Evolutionary conservation across 2,888 invertebrate genomes (phyloP), one percentile per base, ranked within the genome.

Genomic region (Geophilus truncorum): DNA sequence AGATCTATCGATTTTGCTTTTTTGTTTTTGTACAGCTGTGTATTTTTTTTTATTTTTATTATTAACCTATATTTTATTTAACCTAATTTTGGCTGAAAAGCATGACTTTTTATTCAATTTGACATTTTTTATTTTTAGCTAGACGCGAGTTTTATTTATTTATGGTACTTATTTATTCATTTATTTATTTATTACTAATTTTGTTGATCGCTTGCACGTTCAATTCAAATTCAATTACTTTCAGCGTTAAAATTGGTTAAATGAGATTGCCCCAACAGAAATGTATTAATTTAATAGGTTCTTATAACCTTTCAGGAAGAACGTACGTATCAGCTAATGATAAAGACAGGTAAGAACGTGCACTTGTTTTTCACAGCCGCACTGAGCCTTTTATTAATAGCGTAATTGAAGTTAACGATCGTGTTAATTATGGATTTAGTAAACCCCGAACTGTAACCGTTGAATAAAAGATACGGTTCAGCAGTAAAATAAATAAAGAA

Each of bases 221-320:
- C 28, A 15, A 21, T 15, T 32, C 77, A 30, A 25, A 77, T 77
- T 70, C 77, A 77, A 28, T 78, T 28, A 40, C 18, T 78, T 78
- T 78, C 78, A 78, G 78, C 78, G 12, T 25, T 77, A 77, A 21
- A 77, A 77, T 30, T 28, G 32, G 25, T 12, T 21, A 77, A 25
- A 32, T 78, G 78, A 30, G 30, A 28, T 78, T 40, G 23, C 78
- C 78, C 78, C 78, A 78, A 78, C 78, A 40, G 78, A 78, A 78
- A 78, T 34, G 78, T 78, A 78, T 78, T 78, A 78, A 78, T 78
- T 78, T 78, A 78, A 78, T 78, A 78, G 78, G 78, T 78, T 78
- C 78, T 78, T 78, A 78, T 78, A 78, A 36, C 78, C 78, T 78
- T 78, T 40, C 78, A 78, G 78, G 78, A 78, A 78, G 78, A 78